Evolutionary conservation across 1,140 invertebrate species (phyloP).

Genomic region (Microplitis mediator): DNA sequence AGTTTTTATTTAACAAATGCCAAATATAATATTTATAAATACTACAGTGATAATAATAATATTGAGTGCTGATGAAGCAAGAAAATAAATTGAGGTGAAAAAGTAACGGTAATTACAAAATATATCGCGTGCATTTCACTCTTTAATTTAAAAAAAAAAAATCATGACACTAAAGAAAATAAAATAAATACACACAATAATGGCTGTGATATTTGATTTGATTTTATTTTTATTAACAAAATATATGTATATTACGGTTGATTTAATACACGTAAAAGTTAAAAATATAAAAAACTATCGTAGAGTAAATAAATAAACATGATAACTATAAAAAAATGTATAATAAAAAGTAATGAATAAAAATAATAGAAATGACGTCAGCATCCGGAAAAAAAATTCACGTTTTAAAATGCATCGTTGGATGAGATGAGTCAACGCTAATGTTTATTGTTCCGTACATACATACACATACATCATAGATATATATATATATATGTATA

Average conservation of each 20-base stretch:
- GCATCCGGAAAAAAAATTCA: background rate
- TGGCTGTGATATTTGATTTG: too few relatives aligned
- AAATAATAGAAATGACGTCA: slow-evolving; percentile 5
- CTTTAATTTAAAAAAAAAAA: too few relatives aligned
- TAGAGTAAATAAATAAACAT: background rate
- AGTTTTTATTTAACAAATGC: slow-evolving; percentile 2
- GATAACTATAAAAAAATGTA: background rate
- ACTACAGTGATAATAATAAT: background rate
- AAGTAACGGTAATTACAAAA: background rate
- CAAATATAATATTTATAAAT: background rate
- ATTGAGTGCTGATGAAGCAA: background rate
- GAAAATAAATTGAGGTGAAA: background rate
- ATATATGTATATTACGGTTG: background rate
- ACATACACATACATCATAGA: background rate
- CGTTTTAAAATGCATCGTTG: background rate
- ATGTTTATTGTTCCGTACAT: slow-evolving; percentile 30
- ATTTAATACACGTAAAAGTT: too few relatives aligned
- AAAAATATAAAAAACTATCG: too few relatives aligned
- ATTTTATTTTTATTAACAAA: too few relatives aligned
- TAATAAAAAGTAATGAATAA: background rate
- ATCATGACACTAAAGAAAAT: too few relatives aligned
- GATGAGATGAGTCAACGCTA: slow-evolving; percentile 15
- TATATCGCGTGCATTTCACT: too few relatives aligned
- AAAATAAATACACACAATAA: too few relatives aligned
- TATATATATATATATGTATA: too few relatives aligned